Conservation (phyloP, 2,113 vertebrate genomes). For the Rhinoptilus africanus region DNA sequence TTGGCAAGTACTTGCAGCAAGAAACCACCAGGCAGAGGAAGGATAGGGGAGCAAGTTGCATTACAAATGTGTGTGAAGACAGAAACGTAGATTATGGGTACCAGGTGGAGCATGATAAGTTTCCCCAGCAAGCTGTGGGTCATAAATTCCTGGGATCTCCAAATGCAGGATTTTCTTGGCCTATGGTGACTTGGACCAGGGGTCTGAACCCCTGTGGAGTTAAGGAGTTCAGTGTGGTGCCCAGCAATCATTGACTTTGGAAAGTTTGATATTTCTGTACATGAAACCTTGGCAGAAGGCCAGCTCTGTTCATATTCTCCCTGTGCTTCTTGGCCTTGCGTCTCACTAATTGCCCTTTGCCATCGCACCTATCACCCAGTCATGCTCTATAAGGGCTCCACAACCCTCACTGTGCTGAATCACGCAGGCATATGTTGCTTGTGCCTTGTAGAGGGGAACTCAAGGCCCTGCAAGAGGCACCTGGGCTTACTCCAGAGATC, state of each 20-base stretch:
- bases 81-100: neutral
- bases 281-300: neutral
- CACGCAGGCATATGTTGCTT: rapidly evolving
- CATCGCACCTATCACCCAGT: neutral
- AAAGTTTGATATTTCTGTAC: neutral
- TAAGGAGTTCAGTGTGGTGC: neutral
- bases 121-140: neutral
- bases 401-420: neutral
- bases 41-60: neutral
- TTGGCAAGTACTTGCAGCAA: neutral
- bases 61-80: neutral
- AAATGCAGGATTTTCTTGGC: neutral
- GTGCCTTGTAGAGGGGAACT: neutral
- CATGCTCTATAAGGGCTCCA: neutral
- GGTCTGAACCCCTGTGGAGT: neutral
- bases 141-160: neutral
- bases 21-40: neutral
- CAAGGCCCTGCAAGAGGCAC: neutral
- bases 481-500: neutral
- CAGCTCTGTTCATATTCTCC: neutral
- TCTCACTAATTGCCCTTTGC: neutral
- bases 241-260: neutral
- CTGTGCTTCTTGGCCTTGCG: neutral
- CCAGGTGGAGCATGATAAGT: neutral
- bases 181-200: neutral